Evolutionary conservation across 2,113 vertebrate species (phyloP).

Genomic region (Alethe castanea): DNA sequence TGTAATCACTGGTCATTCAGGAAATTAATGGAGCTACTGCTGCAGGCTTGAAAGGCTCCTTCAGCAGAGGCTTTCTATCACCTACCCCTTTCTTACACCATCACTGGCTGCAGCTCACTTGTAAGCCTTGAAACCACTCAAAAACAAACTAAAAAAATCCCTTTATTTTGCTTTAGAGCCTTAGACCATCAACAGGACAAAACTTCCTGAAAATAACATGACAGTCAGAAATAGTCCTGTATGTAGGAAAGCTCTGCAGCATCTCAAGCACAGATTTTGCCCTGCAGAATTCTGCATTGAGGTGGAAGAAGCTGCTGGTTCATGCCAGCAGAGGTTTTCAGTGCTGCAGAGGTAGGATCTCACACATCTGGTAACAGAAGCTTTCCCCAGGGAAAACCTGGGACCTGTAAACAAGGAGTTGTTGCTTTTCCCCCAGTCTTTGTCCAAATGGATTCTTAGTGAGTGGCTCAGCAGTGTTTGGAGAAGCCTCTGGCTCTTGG

Average conservation of each 20-base stretch:
- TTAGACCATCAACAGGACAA: neutral
- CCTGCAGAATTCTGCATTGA: neutral
- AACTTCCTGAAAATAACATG: accelerated
- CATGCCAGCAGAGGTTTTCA: neutral
- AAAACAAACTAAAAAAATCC: neutral
- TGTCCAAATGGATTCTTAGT: neutral
- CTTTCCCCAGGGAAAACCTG: neutral
- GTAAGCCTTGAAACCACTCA: neutral
- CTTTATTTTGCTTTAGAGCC: neutral
- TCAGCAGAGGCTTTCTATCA: neutral
- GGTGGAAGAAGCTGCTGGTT: neutral
- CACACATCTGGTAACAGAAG: too few species aligned
- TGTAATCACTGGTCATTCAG: too few species aligned
- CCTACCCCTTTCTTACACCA: neutral
- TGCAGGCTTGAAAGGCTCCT: neutral
- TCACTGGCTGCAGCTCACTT: neutral
- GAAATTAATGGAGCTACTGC: neutral
- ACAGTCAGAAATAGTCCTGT: neutral
- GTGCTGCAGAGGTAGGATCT: neutral
- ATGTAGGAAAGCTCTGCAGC: neutral
- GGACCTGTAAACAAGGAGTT: neutral
- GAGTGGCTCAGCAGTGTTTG: accelerated
- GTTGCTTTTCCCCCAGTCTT: neutral
- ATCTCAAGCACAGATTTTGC: neutral
- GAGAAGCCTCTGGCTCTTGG: neutral